Evolutionary conservation across 2,888 invertebrate genomes (phyloP).

Genomic region (Aelia acuminata): DNA sequence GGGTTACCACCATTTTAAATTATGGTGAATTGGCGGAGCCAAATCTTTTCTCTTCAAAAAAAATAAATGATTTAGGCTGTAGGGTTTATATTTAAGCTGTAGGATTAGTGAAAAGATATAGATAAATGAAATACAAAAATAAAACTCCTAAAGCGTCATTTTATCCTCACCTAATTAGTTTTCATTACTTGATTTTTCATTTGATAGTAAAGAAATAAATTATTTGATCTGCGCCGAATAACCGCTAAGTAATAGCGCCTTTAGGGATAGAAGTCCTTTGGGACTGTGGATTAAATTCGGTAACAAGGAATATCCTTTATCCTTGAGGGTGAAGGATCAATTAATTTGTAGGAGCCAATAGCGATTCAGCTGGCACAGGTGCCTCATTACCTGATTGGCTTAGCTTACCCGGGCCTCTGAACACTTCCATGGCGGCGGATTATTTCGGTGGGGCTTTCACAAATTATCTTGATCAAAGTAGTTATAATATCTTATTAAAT

Average conservation of each 20-base stretch:
- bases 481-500: not conserved
- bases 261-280: not conserved
- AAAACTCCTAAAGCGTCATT: no score
- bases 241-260: not conserved
- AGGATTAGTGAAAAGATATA: no score
- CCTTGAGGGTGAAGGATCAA: not conserved
- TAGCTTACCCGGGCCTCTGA: not conserved
- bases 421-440: not conserved
- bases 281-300: not conserved
- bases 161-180: no score
- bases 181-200: no score
- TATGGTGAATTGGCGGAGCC: no score
- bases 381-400: constrained; percentile 24
- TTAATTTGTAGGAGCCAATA: constrained; percentile 20
- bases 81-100: no score
- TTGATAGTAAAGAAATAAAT: no score
- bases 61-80: no score
- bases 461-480: not conserved
- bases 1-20: no score
- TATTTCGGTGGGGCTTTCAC: not conserved
- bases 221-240: not conserved
- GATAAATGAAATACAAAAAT: no score
- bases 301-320: constrained; percentile 1
- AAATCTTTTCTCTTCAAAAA: no score
- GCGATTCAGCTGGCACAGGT: constrained; percentile 9